A percentile compares a stretch with the other conserved stretches of the same genome.
Evolutionary conservation across 1,140 invertebrate species (phyloP).

Genomic region (Tetramorium parvispinum): DNA sequence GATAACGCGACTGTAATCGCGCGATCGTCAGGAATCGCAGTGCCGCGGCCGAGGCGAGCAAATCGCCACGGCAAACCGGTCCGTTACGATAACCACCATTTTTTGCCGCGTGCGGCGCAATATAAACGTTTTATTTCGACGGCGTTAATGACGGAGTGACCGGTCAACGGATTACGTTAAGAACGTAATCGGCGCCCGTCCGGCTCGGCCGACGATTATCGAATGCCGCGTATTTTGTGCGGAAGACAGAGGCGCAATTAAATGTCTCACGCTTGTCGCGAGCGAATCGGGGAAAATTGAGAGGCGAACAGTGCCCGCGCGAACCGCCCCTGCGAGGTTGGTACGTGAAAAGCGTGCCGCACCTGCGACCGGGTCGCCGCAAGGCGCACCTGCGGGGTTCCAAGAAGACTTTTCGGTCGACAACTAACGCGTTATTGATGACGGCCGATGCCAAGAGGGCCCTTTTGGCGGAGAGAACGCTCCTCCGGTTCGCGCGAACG

Average conservation of each 20-base stretch:
- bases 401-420: conserved; percentile 64
- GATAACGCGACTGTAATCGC: conserved; percentile 49
- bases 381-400: conserved; percentile 64
- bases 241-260: conserved; percentile 6
- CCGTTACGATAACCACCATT: conserved; percentile 29
- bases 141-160: conserved; percentile 1
- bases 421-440: conserved; percentile 71
- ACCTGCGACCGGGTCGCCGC: conserved; percentile 23
- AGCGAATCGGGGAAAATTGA: conserved; percentile 27
- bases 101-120: conserved; percentile 22
- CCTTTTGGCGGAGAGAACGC: neutral
- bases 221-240: neutral
- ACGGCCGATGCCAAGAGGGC: conserved; percentile 20
- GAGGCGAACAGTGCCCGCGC: neutral
- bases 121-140: conserved; percentile 36
- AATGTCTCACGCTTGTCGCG: conserved; percentile 2
- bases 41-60: conserved; percentile 2
- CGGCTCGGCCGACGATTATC: neutral
- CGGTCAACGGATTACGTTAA: conserved; percentile 16
- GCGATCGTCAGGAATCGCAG: conserved; percentile 12
- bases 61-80: conserved; percentile 16
- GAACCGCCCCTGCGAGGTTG: neutral
- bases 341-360: conserved; percentile 38
- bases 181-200: conserved; percentile 7
- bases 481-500: conserved; percentile 29